Percentiles rank a stretch among this genome's conserved stretches.
Conservation (phyloP, 1,140 invertebrate species). For the Drosophila hydei region DNA sequence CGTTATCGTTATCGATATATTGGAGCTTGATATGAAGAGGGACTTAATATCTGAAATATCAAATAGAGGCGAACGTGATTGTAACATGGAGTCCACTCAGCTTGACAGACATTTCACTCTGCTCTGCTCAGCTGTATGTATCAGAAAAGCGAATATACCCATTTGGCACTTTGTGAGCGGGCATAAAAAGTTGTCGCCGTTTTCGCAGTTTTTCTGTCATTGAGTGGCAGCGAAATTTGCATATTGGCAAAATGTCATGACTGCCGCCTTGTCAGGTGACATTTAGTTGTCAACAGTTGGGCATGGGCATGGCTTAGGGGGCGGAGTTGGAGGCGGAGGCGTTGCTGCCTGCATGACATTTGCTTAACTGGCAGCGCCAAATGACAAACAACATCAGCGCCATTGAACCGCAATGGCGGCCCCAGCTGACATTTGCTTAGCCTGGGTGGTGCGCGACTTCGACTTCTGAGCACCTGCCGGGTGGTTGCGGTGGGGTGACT, state of each 20-base stretch:
- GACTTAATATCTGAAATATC: too few species aligned
- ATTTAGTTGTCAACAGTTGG: conserved; percentile 24
- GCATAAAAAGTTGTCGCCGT: conserved; percentile 52
- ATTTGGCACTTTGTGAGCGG: too few species aligned
- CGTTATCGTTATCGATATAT: too few species aligned
- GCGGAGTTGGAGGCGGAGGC: neutral
- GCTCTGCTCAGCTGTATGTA: too few species aligned
- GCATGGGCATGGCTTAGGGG: neutral
- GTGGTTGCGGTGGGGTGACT: neutral
- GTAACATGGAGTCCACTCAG: too few species aligned
- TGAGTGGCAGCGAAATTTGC: conserved; percentile 58
- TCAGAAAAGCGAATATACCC: too few species aligned
- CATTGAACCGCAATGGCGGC: conserved; percentile 71
- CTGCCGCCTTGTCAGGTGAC: conserved; percentile 41
- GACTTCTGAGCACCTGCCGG: neutral
- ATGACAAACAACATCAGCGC: conserved; percentile 66
- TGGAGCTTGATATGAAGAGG: too few species aligned
- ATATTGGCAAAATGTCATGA: conserved; percentile 69
- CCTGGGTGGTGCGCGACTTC: conserved; percentile 16
- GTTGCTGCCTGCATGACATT: conserved; percentile 48
- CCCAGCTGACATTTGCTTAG: conserved; percentile 63
- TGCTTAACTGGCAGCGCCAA: conserved; percentile 62
- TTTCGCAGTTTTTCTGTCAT: conserved; percentile 38
- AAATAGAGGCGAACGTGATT: too few species aligned
- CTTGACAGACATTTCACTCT: too few species aligned